phyloP scores from a whole-genome alignment of 2,888 invertebrate genomes.

The Schizaphis graminum region DNA sequence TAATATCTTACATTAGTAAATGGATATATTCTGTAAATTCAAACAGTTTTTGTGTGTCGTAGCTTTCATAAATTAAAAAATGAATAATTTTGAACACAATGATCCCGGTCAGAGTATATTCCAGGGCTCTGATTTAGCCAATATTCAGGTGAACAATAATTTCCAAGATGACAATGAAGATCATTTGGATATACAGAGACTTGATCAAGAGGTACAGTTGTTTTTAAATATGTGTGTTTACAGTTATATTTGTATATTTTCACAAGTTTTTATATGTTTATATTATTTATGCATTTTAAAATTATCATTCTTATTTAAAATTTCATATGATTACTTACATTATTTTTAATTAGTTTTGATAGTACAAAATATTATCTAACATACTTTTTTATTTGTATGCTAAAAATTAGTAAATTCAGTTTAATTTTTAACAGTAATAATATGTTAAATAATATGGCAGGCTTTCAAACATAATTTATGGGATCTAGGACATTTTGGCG shows the following conservation, averaged over 20 bases:
- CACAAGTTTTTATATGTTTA: background rate
- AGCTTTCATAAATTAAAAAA: background rate
- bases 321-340: background rate
- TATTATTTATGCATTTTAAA: background rate
- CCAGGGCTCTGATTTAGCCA: slow-evolving; percentile 52
- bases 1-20: background rate
- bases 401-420: background rate
- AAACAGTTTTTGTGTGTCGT: background rate
- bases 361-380: background rate
- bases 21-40: background rate
- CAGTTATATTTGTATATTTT: background rate
- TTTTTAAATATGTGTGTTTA: background rate
- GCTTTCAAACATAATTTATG: background rate
- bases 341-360: background rate
- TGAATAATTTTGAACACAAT: slow-evolving; percentile 49
- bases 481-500: no score
- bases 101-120: slow-evolving; percentile 58
- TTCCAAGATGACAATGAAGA: slow-evolving; percentile 61
- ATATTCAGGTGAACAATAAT: slow-evolving; percentile 58
- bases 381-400: background rate
- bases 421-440: background rate
- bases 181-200: slow-evolving; percentile 59
- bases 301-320: background rate
- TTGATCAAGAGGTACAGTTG: slow-evolving; percentile 50
- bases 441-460: background rate